Percentiles rank a stretch among this genome's conserved stretches.
Conservation (phyloP, 2,797 vertebrate species). For the Dendrocincla tyrannina region DNA sequence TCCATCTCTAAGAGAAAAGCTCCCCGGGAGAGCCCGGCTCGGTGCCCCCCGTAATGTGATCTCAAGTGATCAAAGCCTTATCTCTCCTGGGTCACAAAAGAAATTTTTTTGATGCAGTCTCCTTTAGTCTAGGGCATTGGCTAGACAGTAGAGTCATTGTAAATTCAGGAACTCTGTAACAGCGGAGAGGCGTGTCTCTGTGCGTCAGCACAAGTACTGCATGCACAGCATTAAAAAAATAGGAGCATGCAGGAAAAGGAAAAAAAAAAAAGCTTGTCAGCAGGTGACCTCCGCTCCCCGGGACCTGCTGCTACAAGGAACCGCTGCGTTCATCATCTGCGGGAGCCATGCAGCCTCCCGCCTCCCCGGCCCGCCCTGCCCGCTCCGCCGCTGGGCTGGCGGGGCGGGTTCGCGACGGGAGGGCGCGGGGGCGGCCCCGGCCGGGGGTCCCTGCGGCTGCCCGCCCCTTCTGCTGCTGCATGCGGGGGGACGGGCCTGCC, state of each 20-base stretch:
- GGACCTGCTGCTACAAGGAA: constrained; percentile 56
- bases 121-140: constrained; percentile 66
- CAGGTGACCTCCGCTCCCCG: constrained; percentile 69
- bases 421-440: not conserved
- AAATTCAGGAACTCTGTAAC: constrained; percentile 63
- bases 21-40: not conserved
- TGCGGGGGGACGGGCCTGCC: not conserved
- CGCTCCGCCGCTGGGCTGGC: not conserved
- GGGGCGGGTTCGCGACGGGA: not conserved
- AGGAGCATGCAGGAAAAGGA: constrained; percentile 59
- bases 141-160: constrained; percentile 47
- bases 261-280: constrained; percentile 59
- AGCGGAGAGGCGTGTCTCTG: constrained; percentile 52
- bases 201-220: constrained; percentile 70
- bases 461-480: not conserved
- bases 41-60: not conserved
- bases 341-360: not conserved
- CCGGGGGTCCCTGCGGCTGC: not conserved
- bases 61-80: constrained; percentile 35
- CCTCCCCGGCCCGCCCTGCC: not conserved
- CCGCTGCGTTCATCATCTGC: constrained; percentile 48
- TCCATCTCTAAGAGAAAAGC: constrained; percentile 21
- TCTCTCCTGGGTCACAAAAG: constrained; percentile 28
- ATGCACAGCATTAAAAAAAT: constrained; percentile 62
- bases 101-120: constrained; percentile 47